Conservation (phyloP, 1,140 invertebrate species). For the Drosophila equinoxialis region DNA sequence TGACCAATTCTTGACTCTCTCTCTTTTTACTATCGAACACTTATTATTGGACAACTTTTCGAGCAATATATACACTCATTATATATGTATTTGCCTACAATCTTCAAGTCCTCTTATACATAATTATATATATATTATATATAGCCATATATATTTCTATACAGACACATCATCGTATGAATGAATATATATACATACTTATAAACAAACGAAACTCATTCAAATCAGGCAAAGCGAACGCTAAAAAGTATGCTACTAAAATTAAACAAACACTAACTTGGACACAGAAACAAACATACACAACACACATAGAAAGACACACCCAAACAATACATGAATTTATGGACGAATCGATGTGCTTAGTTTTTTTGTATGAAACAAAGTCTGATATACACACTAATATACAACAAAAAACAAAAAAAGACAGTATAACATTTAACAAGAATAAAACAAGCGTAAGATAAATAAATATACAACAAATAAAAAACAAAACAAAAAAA, state of each 20-base stretch:
- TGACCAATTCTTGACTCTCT: conserved; percentile 62
- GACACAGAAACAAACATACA: conserved; percentile 21
- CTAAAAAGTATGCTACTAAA: conserved; percentile 17
- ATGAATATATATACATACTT: conserved; percentile 14
- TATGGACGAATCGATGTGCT: conserved; percentile 79
- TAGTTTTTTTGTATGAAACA: conserved; percentile 78
- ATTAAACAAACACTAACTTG: conserved; percentile 3
- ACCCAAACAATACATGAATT: conserved; percentile 71
- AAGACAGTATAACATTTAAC: conserved; percentile 68
- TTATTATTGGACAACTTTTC: conserved; percentile 60
- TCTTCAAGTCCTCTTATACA: conserved; percentile 63
- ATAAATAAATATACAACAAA: conserved; percentile 72
- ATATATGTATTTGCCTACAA: conserved; percentile 64
- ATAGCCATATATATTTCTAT: conserved; percentile 32
- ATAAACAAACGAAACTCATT: conserved; percentile 22
- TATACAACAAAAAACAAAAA: conserved; percentile 74
- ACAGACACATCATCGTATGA: conserved; percentile 25
- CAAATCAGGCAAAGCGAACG: conserved; percentile 12
- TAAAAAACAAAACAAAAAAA: conserved; percentile 2
- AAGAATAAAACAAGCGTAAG: conserved; percentile 45
- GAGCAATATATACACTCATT: conserved; percentile 60
- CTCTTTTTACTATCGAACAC: conserved; percentile 6
- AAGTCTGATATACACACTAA: conserved; percentile 81
- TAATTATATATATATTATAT: conserved; percentile 30
- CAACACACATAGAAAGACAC: neutral